These are phyloP conservation scores for Lingula anatina DNA, from an alignment of 2,888 invertebrate species.

Conservation along the genomic window DNA sequence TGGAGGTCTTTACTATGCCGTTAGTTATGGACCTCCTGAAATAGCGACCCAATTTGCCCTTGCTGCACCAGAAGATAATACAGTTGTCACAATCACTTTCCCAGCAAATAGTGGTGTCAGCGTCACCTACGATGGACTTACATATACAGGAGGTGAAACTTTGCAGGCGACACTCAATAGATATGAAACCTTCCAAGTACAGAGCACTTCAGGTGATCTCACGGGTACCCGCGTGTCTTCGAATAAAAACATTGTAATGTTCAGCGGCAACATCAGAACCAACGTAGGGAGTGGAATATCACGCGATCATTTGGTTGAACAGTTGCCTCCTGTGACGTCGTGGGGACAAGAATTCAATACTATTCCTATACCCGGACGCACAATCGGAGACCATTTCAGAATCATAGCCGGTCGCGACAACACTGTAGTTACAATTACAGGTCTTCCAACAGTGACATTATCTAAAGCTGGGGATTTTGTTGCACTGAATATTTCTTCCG, in stretches of 20 bases:
- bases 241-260: conserved; percentile 12
- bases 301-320: conserved; percentile 19
- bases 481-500: conserved; percentile 3
- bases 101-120: too few relatives aligned
- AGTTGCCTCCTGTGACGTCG: conserved; percentile 12
- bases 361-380: conserved; percentile 13
- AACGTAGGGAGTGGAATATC: conserved; percentile 10
- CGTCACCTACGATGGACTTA: too few relatives aligned
- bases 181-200: conserved; percentile 5
- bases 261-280: conserved; percentile 15
- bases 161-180: too few relatives aligned
- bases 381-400: conserved; percentile 13
- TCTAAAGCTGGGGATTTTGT: background rate
- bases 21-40: too few relatives aligned
- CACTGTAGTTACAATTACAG: too few relatives aligned
- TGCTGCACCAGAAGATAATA: too few relatives aligned
- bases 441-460: too few relatives aligned
- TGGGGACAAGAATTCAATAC: conserved; percentile 17
- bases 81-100: too few relatives aligned
- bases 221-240: conserved; percentile 13
- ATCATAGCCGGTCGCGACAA: too few relatives aligned
- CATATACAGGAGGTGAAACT: too few relatives aligned
- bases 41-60: too few relatives aligned
- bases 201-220: conserved; percentile 11
- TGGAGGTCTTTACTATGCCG: too few relatives aligned